These are phyloP conservation scores for Cyprinodon brontotheroides DNA, from an alignment of 2,113 vertebrate species.

Conservation along the genomic window DNA sequence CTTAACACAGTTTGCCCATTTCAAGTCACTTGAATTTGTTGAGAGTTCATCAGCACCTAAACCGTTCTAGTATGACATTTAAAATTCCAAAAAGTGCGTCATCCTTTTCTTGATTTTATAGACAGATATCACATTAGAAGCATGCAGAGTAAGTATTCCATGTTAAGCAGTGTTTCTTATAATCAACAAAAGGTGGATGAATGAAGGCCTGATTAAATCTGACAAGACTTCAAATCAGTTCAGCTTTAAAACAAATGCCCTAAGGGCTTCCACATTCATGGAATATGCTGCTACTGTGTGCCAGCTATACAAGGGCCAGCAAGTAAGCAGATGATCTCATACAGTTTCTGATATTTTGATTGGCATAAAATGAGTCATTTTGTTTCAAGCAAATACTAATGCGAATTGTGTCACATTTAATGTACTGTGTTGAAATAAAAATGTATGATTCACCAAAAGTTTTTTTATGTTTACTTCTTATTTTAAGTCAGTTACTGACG, in stretches of 20 bases:
- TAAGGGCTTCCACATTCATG: constrained; percentile 37
- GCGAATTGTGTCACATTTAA: constrained; percentile 5
- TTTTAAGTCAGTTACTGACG: constrained; percentile 26
- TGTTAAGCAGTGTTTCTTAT: constrained; percentile 58
- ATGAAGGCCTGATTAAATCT: constrained; percentile 65
- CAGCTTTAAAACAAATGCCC: constrained; percentile 56
- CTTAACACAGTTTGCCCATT: neutral
- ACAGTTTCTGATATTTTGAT: constrained; percentile 12
- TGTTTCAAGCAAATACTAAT: constrained; percentile 3
- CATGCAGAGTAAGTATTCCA: constrained; percentile 31
- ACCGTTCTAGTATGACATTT: constrained; percentile 25
- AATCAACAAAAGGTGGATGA: constrained; percentile 61
- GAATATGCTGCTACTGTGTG: constrained; percentile 29
- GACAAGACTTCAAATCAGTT: constrained; percentile 74
- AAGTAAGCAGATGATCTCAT: constrained; percentile 40
- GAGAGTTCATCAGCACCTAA: constrained; percentile 10
- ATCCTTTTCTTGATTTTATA: constrained; percentile 49
- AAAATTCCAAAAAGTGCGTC: constrained; percentile 39
- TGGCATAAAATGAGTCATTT: constrained; percentile 3
- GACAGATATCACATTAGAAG: constrained; percentile 54
- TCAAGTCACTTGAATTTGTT: neutral
- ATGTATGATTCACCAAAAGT: neutral
- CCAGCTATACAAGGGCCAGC: constrained; percentile 36
- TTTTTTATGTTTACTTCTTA: constrained; percentile 28
- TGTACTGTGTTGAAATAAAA: neutral